Conservation (phyloP, 2,888 invertebrate species). For the Dione vanillae region DNA sequence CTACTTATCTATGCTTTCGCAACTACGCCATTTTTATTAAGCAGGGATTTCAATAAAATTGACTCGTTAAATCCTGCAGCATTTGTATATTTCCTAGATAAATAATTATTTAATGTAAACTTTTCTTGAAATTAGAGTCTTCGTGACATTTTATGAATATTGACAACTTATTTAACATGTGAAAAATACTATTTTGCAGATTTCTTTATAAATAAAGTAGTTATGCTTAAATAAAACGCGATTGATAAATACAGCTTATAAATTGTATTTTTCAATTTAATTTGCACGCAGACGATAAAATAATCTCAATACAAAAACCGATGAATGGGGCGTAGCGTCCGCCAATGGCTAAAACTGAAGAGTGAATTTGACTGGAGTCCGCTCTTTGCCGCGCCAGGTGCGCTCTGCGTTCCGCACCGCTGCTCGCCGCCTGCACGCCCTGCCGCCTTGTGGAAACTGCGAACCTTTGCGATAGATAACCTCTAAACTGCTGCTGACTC, state of each 20-base stretch:
- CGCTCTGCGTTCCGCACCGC: constrained; percentile 50
- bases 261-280: constrained; percentile 18
- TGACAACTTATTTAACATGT: too few relatives aligned
- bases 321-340: constrained; percentile 68
- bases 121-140: too few relatives aligned
- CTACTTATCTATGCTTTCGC: too few relatives aligned
- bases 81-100: too few relatives aligned
- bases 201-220: not conserved
- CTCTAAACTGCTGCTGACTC: constrained; percentile 46
- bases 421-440: constrained; percentile 46
- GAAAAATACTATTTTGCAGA: too few relatives aligned
- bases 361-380: constrained; percentile 68
- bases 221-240: not conserved
- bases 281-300: constrained; percentile 33
- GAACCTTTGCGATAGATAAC: constrained; percentile 51
- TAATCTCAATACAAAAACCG: constrained; percentile 55
- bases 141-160: too few relatives aligned
- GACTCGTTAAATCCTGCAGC: too few relatives aligned
- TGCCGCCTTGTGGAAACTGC: constrained; percentile 48
- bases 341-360: constrained; percentile 78
- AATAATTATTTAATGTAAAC: too few relatives aligned
- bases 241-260: constrained; percentile 9
- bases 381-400: constrained; percentile 77
- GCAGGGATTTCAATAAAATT: too few relatives aligned
- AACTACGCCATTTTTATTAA: too few relatives aligned